A percentile compares a stretch with the other conserved stretches of the same genome.
phyloP scores from a whole-genome alignment of 2,113 vertebrate genomes.

The Pachypanchax playfairii region DNA sequence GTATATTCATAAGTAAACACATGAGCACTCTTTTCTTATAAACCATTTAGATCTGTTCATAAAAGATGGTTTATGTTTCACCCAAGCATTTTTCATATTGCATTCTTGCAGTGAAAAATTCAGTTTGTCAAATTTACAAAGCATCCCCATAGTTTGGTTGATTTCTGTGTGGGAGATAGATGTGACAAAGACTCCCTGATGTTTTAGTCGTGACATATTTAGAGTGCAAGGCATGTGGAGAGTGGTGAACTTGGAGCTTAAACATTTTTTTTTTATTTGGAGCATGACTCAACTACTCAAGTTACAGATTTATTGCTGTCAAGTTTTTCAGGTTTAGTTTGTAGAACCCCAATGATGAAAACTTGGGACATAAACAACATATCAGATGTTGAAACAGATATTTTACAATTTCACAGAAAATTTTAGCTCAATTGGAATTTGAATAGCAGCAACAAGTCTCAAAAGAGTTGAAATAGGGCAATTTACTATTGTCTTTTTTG shows the following conservation, averaged over 20 bases:
- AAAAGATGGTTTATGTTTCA: conserved; percentile 44
- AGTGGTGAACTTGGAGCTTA: conserved; percentile 47
- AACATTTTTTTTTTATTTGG: conserved; percentile 4
- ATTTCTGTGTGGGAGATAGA: conserved; percentile 60
- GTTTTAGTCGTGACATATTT: conserved; percentile 68
- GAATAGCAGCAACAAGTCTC: too few relatives aligned
- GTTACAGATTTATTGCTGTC: neutral
- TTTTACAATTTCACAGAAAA: too few relatives aligned
- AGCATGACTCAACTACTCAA: conserved; percentile 19
- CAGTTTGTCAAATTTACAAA: conserved; percentile 57
- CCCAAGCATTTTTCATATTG: conserved; percentile 50
- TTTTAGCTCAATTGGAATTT: too few relatives aligned
- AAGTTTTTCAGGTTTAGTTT: neutral
- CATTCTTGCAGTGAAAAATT: conserved; percentile 48
- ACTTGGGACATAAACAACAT: too few relatives aligned
- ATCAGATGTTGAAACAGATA: neutral
- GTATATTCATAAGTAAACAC: conserved; percentile 27
- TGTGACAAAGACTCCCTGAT: conserved; percentile 54
- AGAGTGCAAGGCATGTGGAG: conserved; percentile 47
- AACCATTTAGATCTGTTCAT: conserved; percentile 33
- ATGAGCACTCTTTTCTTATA: conserved; percentile 9
- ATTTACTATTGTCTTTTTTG: too few relatives aligned
- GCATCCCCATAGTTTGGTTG: conserved; percentile 52
- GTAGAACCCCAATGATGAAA: too few relatives aligned
- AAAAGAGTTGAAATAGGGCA: too few relatives aligned